phyloP scores from a whole-genome alignment of 2,888 invertebrate species.

The Salticus scenicus region DNA sequence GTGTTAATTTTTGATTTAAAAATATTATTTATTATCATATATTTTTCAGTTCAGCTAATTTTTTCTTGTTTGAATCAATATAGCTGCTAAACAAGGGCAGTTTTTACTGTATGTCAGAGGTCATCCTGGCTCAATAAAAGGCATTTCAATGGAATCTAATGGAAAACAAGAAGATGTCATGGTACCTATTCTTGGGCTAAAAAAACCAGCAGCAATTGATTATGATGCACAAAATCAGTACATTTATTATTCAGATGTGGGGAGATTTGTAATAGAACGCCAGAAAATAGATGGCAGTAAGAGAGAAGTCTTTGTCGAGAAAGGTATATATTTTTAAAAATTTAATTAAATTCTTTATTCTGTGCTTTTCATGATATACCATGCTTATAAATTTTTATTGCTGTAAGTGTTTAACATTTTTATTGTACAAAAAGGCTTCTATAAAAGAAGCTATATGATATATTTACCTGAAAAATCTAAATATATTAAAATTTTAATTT shows the following conservation, averaged over 20 bases:
- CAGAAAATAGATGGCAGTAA: constrained; percentile 81
- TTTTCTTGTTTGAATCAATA: background rate
- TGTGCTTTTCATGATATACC: too few relatives aligned
- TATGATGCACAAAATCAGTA: constrained; percentile 80
- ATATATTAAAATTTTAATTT: too few relatives aligned
- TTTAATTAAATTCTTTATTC: background rate
- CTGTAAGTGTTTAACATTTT: background rate
- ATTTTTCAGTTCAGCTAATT: too few relatives aligned
- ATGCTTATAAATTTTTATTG: background rate
- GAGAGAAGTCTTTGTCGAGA: constrained; percentile 80
- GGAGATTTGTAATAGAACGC: constrained; percentile 80
- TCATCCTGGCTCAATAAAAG: constrained; percentile 84
- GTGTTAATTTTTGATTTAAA: too few relatives aligned
- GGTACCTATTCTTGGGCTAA: constrained; percentile 83
- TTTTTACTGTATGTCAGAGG: constrained; percentile 83
- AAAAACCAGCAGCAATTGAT: constrained; percentile 82
- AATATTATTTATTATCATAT: too few relatives aligned
- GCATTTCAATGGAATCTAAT: constrained; percentile 77
- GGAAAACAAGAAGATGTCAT: constrained; percentile 79
- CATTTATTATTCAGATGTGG: constrained; percentile 82
- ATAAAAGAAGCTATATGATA: too few relatives aligned
- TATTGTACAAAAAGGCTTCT: too few relatives aligned
- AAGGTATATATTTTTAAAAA: constrained; percentile 76
- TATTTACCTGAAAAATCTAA: too few relatives aligned
- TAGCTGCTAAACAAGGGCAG: constrained; percentile 80